Evolutionary conservation across 1,140 invertebrate genomes (phyloP).

Genomic region (Anadara kagoshimensis): DNA sequence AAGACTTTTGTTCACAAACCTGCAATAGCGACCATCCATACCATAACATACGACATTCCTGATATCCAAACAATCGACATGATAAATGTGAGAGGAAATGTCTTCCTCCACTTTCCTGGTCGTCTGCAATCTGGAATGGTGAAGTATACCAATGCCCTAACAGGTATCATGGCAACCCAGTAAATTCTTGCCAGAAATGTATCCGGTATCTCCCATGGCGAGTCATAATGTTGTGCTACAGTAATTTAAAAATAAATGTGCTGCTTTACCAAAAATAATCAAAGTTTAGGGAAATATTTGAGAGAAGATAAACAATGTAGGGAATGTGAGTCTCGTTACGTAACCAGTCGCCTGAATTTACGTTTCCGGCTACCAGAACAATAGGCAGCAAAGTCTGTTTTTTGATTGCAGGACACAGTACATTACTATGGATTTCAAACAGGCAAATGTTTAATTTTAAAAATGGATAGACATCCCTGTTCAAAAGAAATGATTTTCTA

Average conservation of each 20-base stretch:
- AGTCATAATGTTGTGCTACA: slow-evolving; percentile 52
- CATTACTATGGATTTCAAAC: too few species aligned
- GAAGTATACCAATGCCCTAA: slow-evolving; percentile 79
- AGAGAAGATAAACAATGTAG: background rate
- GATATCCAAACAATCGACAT: slow-evolving; percentile 94
- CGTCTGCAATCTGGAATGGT: slow-evolving; percentile 86
- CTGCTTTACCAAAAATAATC: background rate
- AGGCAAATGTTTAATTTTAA: too few species aligned
- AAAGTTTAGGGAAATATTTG: background rate
- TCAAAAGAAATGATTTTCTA: too few species aligned
- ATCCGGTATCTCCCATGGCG: slow-evolving; percentile 59
- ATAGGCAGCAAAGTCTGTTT: too few species aligned
- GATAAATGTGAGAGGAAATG: slow-evolving; percentile 87
- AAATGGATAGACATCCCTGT: too few species aligned
- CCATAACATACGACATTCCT: slow-evolving; percentile 88
- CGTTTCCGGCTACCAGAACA: too few species aligned
- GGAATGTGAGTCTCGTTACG: too few species aligned
- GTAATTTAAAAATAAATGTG: slow-evolving; percentile 1
- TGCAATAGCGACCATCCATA: slow-evolving; percentile 92
- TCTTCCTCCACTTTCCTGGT: slow-evolving; percentile 81
- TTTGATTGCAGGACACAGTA: too few species aligned
- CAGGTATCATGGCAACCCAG: slow-evolving; percentile 64
- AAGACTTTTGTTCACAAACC: slow-evolving; percentile 35
- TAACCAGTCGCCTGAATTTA: too few species aligned
- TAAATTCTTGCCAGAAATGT: slow-evolving; percentile 38